These are phyloP conservation scores for Spodoptera litura DNA, from an alignment of 1,140 invertebrate genomes.

Conservation along the genomic window DNA sequence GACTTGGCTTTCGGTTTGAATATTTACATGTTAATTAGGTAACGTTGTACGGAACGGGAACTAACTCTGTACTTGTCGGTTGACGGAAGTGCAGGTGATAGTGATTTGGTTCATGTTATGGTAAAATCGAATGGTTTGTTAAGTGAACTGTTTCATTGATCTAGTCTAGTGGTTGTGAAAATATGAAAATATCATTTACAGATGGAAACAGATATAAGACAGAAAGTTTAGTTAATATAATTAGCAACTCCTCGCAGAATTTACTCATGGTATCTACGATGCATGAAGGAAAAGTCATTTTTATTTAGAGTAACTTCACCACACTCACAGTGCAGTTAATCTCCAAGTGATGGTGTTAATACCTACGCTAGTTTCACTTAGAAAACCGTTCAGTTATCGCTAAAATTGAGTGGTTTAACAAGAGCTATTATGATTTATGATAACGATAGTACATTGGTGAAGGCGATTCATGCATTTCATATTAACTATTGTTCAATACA, in stretches of 20 bases:
- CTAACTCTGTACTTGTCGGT: slow-evolving; percentile 17
- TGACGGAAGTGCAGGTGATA: slow-evolving; percentile 21
- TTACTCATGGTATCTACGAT: too few relatives aligned
- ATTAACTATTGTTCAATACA: background rate
- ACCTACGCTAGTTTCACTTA: too few relatives aligned
- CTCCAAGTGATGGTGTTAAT: too few relatives aligned
- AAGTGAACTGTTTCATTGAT: background rate
- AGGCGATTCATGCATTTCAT: slow-evolving; percentile 10
- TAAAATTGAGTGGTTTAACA: background rate
- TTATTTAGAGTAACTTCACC: too few relatives aligned
- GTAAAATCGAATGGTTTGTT: background rate
- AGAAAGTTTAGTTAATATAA: too few relatives aligned
- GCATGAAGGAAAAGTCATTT: too few relatives aligned
- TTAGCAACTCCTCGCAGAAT: too few relatives aligned
- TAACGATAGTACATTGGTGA: background rate
- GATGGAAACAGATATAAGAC: too few relatives aligned
- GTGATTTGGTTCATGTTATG: slow-evolving; percentile 2
- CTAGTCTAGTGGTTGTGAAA: background rate
- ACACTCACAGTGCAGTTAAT: too few relatives aligned
- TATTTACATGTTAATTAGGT: slow-evolving; percentile 49
- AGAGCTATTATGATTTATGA: slow-evolving; percentile 1
- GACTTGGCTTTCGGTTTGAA: slow-evolving; percentile 42
- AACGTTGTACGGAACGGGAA: slow-evolving; percentile 7
- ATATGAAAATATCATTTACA: too few relatives aligned
- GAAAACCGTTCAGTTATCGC: background rate